Evolutionary conservation across 2,113 vertebrate species (phyloP).

Genomic region (Myrmecobius fasciatus): DNA sequence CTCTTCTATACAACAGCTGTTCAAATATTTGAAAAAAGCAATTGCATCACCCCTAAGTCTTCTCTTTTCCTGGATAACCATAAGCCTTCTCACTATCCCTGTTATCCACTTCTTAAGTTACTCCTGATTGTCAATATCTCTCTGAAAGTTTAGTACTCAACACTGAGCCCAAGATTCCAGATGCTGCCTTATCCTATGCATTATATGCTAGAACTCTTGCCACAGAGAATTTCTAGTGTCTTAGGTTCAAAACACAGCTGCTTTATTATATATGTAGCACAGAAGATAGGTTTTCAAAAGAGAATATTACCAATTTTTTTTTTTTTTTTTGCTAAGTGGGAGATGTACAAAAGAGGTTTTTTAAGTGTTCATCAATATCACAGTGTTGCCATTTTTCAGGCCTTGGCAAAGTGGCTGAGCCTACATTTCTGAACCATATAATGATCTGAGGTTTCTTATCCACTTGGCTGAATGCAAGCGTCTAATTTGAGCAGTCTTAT

Average conservation of each 20-base stretch:
- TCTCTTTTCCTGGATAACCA: background rate
- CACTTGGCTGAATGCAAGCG: background rate
- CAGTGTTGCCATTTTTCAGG: background rate
- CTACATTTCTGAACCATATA: background rate
- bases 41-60: background rate
- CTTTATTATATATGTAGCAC: background rate
- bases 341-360: background rate
- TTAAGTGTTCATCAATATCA: background rate
- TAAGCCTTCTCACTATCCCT: background rate
- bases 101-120: background rate
- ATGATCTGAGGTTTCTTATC: background rate
- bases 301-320: too few relatives aligned
- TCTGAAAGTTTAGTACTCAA: background rate
- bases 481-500: constrained; percentile 6
- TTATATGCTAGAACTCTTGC: background rate
- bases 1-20: background rate
- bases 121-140: background rate
- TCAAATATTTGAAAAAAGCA: background rate
- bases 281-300: background rate
- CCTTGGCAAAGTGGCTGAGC: background rate
- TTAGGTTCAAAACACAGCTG: background rate
- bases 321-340: background rate
- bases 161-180: background rate
- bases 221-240: background rate
- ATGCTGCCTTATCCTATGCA: background rate